Percentiles rank a stretch among this genome's conserved stretches.
These are phyloP conservation scores for Hedya salicella DNA, from an alignment of 2,888 invertebrate genomes.

Conservation along the genomic window DNA sequence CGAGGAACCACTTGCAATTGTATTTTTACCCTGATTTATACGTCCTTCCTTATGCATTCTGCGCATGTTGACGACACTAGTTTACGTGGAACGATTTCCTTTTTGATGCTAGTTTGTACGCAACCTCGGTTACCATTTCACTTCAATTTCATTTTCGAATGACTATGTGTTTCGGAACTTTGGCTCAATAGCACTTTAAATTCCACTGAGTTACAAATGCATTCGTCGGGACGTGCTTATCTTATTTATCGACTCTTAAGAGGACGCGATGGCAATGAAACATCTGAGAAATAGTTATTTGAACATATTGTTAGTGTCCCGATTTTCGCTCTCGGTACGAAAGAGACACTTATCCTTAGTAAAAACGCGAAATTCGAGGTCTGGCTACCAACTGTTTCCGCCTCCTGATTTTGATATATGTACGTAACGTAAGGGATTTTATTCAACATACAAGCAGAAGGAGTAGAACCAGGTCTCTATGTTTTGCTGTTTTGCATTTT, in stretches of 20 bases:
- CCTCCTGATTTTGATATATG: no score
- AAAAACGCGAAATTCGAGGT: no score
- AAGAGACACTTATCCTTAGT: no score
- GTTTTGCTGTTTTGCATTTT: no score
- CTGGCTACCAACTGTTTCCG: no score
- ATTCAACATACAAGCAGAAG: no score
- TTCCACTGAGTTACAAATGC: constrained; percentile 13
- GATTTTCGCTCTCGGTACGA: no score
- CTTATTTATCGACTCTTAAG: not conserved
- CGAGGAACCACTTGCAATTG: constrained; percentile 25
- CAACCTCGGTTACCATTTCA: constrained; percentile 13
- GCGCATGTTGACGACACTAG: constrained; percentile 1
- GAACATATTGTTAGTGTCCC: no score
- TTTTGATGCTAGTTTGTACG: constrained; percentile 31
- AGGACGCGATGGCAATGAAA: no score
- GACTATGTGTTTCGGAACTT: not conserved
- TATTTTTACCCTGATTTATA: constrained; percentile 34
- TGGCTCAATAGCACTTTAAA: not conserved
- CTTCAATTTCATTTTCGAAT: constrained; percentile 19
- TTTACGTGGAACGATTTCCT: constrained; percentile 32
- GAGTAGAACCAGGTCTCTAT: no score
- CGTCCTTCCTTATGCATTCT: constrained; percentile 31
- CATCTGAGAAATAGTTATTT: no score
- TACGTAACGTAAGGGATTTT: no score
- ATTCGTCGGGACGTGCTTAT: constrained; percentile 14